Evolutionary conservation across 1,140 invertebrate species (phyloP).

Genomic region (Myzus persicae): DNA sequence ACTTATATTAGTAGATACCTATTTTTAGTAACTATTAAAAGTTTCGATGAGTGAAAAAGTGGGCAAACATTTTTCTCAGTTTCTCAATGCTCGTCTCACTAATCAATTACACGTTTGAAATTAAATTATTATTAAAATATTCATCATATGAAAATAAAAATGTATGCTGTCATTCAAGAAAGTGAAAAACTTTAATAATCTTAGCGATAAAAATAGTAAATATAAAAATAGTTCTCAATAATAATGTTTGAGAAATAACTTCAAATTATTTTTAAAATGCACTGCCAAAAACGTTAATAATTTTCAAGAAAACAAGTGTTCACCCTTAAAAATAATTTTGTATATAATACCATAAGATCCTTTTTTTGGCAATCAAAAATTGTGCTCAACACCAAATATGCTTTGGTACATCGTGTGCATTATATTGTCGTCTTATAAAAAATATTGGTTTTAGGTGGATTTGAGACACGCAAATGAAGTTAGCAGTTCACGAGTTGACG

Average conservation of each 20-base stretch:
- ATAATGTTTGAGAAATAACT: background rate
- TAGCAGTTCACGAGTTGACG: conserved; percentile 81
- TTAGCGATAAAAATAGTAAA: background rate
- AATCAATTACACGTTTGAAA: too few species aligned
- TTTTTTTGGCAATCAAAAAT: background rate
- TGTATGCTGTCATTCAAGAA: too few species aligned
- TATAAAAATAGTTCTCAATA: background rate
- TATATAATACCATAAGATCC: too few species aligned
- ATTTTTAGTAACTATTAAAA: too few species aligned
- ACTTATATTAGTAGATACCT: too few species aligned
- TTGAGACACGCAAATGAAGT: conserved; percentile 86
- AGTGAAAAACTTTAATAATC: background rate
- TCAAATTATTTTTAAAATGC: background rate
- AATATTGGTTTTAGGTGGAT: conserved; percentile 75
- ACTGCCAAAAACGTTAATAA: background rate
- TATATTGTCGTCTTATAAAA: background rate
- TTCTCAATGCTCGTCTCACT: too few species aligned
- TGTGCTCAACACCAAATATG: background rate
- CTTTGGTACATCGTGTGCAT: background rate
- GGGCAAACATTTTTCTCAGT: too few species aligned
- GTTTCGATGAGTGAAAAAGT: too few species aligned
- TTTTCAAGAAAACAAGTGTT: too few species aligned
- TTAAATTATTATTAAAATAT: too few species aligned
- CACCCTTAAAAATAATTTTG: background rate
- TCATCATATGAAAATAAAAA: too few species aligned